These are phyloP conservation scores for Drosophila nr. perissopoda DNA, from an alignment of 2,888 invertebrate genomes.

Conservation along the genomic window DNA sequence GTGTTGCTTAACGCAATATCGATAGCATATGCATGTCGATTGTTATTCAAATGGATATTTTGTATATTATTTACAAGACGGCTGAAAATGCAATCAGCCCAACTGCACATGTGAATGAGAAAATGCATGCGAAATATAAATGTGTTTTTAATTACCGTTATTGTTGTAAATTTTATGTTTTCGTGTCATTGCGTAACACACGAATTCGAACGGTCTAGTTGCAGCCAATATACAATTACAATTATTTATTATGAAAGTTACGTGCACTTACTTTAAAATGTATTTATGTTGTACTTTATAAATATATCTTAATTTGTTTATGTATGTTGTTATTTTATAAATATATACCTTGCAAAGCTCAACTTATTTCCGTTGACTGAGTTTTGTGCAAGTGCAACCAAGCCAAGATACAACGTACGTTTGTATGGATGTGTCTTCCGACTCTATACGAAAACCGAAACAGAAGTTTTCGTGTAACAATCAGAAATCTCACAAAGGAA, in stretches of 20 bases:
- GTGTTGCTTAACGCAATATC: constrained; percentile 45
- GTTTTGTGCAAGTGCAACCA: constrained; percentile 56
- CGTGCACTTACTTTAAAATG: constrained; percentile 1
- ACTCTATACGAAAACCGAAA: constrained; percentile 46
- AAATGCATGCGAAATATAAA: constrained; percentile 5
- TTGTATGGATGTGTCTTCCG: constrained; percentile 46
- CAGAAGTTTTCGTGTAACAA: constrained; percentile 64
- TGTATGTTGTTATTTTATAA: constrained; percentile 22
- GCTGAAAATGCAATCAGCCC: background rate
- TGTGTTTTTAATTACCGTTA: constrained; percentile 3
- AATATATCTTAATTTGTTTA: constrained; percentile 12
- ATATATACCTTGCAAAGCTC: constrained; percentile 29
- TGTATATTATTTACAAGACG: constrained; percentile 28
- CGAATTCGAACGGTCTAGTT: constrained; percentile 44
- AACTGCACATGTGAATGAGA: background rate
- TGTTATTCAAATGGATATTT: constrained; percentile 43
- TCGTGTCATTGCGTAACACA: constrained; percentile 59
- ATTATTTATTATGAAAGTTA: background rate
- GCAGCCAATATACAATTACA: constrained; percentile 13
- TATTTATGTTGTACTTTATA: background rate
- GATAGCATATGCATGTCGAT: constrained; percentile 41
- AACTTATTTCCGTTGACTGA: constrained; percentile 78
- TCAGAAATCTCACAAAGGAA: constrained; percentile 47
- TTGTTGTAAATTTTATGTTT: constrained; percentile 19
- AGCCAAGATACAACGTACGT: constrained; percentile 24